These are phyloP conservation scores for Cetonia aurata DNA, from an alignment of 2,888 invertebrate species.

Conservation along the genomic window DNA sequence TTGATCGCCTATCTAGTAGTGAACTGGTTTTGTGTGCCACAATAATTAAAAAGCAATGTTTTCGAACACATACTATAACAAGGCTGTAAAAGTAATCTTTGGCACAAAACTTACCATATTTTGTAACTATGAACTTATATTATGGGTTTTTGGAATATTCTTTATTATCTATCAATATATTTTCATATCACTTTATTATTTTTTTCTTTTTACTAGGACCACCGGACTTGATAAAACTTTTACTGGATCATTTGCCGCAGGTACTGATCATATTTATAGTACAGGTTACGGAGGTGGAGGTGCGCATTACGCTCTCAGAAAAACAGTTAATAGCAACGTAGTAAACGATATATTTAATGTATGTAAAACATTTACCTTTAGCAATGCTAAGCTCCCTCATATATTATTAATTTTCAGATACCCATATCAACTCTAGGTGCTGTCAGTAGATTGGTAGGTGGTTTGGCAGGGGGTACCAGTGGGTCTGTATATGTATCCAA, in stretches of 20 bases:
- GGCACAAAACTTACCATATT: too few species aligned
- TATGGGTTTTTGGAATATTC: too few species aligned
- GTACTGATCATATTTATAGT: slow-evolving; percentile 25
- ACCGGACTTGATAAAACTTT: background rate
- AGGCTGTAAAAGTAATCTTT: too few species aligned
- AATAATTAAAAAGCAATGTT: too few species aligned
- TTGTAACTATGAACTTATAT: too few species aligned
- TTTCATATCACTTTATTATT: too few species aligned
- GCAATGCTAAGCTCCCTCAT: too few species aligned
- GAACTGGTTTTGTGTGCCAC: too few species aligned
- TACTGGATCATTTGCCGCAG: slow-evolving; percentile 16
- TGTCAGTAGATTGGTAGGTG: slow-evolving; percentile 74
- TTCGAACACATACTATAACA: too few species aligned
- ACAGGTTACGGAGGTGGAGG: slow-evolving; percentile 39
- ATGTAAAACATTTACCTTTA: slow-evolving; percentile 27
- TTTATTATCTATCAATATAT: too few species aligned
- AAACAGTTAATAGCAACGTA: slow-evolving; percentile 37
- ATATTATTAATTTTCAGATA: slow-evolving; percentile 68
- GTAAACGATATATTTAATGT: slow-evolving; percentile 47
- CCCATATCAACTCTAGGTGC: slow-evolving; percentile 77
- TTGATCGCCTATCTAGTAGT: too few species aligned
- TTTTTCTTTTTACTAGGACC: slow-evolving; percentile 8
- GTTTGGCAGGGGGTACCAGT: slow-evolving; percentile 63
- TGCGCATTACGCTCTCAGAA: slow-evolving; percentile 39
- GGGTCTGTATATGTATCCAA: slow-evolving; percentile 58